Evolutionary conservation across 2,888 invertebrate species (phyloP).

Genomic region (Lasioglossum zephyrum): DNA sequence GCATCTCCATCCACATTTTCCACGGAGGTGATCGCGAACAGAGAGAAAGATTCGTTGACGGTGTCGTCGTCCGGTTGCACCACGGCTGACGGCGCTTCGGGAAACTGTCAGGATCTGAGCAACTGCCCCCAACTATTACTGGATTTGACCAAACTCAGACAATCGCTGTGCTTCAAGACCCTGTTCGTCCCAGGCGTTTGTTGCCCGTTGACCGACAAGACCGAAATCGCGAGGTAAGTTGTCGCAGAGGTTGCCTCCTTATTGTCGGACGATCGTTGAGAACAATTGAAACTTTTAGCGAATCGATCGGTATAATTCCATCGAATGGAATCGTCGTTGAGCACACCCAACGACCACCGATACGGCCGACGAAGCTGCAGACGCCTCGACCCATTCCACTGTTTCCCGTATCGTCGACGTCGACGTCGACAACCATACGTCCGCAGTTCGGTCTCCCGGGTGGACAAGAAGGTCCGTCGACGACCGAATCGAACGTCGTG

Average conservation of each 20-base stretch:
- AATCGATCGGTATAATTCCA: conserved; percentile 37
- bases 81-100: conserved; percentile 92
- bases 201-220: conserved; percentile 87
- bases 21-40: conserved; percentile 84
- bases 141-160: conserved; percentile 92
- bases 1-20: conserved; percentile 47
- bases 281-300: conserved; percentile 27
- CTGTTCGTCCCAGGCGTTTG: conserved; percentile 96
- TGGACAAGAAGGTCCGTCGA: conserved; percentile 32
- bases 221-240: conserved; percentile 52
- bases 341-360: conserved; percentile 79
- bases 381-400: conserved; percentile 85
- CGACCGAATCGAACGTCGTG: conserved; percentile 61
- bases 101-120: conserved; percentile 94
- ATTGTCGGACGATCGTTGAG: not conserved
- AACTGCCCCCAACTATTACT: conserved; percentile 94
- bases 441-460: conserved; percentile 63
- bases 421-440: conserved; percentile 43
- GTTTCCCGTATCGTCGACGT: conserved; percentile 72
- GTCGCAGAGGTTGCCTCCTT: too few species aligned
- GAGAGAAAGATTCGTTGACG: conserved; percentile 81
- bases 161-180: conserved; percentile 96
- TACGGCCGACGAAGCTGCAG: conserved; percentile 75
- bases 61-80: conserved; percentile 88
- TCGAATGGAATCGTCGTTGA: conserved; percentile 79